Evolutionary conservation across 2,797 vertebrate genomes (phyloP).

Genomic region (Podarcis lilfordi): DNA sequence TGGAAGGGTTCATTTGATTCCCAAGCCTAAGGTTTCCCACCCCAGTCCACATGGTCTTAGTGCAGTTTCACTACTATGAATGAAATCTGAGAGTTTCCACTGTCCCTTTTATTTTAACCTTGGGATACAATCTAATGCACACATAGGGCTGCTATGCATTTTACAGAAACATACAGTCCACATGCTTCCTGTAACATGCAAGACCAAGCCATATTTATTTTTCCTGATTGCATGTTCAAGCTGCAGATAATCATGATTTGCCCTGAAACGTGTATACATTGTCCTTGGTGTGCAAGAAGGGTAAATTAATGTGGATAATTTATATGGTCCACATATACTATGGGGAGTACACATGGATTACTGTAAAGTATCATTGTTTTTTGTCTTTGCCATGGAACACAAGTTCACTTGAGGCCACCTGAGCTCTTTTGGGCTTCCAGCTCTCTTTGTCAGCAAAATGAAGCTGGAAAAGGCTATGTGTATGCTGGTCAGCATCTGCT

Average conservation of each 20-base stretch:
- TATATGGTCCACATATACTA: background rate
- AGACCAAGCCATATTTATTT: no score
- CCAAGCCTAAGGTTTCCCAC: no score
- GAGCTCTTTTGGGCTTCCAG: background rate
- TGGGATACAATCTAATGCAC: background rate
- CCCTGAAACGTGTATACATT: no score
- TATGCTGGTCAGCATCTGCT: background rate
- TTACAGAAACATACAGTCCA: background rate
- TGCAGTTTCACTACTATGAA: background rate
- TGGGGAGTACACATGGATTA: background rate
- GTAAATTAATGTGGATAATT: background rate
- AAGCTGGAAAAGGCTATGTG: background rate
- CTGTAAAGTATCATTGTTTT: background rate
- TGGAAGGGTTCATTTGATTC: no score
- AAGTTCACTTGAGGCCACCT: background rate
- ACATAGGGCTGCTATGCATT: no score
- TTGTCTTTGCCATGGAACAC: background rate
- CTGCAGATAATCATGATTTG: background rate
- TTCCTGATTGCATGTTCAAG: background rate
- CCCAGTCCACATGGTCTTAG: background rate
- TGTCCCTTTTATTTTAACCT: background rate
- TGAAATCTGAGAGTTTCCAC: background rate
- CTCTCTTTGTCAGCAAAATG: background rate
- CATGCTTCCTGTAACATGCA: background rate
- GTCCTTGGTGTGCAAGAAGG: background rate